Evolutionary conservation across 92 coral and sea anemone genomes (phyloP).

Genomic region (Zoanthus sociatus): DNA sequence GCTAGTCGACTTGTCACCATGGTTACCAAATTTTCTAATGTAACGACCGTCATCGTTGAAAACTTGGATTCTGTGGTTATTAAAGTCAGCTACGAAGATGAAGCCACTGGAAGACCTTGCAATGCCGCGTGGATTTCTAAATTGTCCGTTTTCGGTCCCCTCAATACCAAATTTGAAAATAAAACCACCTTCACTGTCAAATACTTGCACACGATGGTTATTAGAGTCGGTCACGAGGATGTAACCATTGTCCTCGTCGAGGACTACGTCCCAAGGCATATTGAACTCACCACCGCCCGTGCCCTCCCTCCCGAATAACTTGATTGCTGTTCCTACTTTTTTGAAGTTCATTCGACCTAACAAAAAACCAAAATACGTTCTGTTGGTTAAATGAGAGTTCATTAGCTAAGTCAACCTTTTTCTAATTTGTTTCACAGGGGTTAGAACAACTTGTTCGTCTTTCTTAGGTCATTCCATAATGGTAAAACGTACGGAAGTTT

Average conservation of each 20-base stretch:
- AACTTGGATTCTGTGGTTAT: slow-evolving; percentile 88
- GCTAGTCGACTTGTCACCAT: slow-evolving; percentile 77
- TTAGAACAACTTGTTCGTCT: too few relatives aligned
- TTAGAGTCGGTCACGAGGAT: slow-evolving; percentile 88
- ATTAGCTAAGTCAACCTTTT: too few relatives aligned
- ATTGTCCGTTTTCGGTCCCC: slow-evolving; percentile 91
- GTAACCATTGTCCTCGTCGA: slow-evolving; percentile 89
- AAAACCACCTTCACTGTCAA: slow-evolving; percentile 88
- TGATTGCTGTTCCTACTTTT: slow-evolving; percentile 79
- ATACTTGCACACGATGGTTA: slow-evolving; percentile 95
- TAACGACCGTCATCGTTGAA: slow-evolving; percentile 97
- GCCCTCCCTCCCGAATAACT: slow-evolving; percentile 90
- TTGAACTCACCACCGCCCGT: slow-evolving; percentile 93
- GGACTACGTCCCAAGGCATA: slow-evolving; percentile 94
- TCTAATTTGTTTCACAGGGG: too few relatives aligned
- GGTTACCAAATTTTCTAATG: slow-evolving; percentile 81
- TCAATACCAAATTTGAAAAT: slow-evolving; percentile 91
- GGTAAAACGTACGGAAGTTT: too few relatives aligned
- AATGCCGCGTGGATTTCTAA: slow-evolving; percentile 87
- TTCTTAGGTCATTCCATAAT: too few relatives aligned
- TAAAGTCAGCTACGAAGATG: slow-evolving; percentile 93
- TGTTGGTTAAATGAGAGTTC: too few relatives aligned
- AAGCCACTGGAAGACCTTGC: slow-evolving; percentile 83
- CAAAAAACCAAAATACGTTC: background rate
- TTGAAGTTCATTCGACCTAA: slow-evolving; percentile 85